These are phyloP conservation scores for Lepus oiostolus DNA, from an alignment of 2,797 vertebrate species.

Conservation along the genomic window DNA sequence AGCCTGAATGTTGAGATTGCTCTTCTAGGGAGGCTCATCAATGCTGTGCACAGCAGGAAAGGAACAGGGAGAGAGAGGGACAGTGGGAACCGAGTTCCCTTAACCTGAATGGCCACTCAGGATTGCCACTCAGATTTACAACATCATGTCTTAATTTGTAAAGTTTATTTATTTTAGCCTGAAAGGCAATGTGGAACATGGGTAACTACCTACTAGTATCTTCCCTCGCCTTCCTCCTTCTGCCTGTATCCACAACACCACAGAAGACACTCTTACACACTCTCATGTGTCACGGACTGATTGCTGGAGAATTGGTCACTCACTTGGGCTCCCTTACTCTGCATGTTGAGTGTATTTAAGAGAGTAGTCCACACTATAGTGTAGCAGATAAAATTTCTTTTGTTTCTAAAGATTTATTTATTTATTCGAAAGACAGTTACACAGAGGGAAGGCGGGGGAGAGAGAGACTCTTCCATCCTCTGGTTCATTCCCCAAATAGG, in stretches of 20 bases:
- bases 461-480: no score
- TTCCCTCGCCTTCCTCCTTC: neutral
- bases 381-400: neutral
- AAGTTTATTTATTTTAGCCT: neutral
- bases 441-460: no score
- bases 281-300: neutral
- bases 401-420: no score
- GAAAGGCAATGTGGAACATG: neutral
- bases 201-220: neutral
- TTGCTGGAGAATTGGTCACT: neutral
- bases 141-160: neutral
- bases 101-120: neutral
- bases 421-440: no score
- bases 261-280: neutral
- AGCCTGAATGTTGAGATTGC: conserved; percentile 61
- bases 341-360: neutral
- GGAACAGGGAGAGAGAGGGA: neutral
- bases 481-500: no score
- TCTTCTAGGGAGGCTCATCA: conserved; percentile 48
- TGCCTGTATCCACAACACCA: neutral
- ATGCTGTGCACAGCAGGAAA: neutral
- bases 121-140: neutral
- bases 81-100: neutral
- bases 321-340: neutral
- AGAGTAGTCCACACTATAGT: neutral